Evolutionary conservation across 2,113 vertebrate genomes (phyloP).

Genomic region (Ariopsis seemanni): DNA sequence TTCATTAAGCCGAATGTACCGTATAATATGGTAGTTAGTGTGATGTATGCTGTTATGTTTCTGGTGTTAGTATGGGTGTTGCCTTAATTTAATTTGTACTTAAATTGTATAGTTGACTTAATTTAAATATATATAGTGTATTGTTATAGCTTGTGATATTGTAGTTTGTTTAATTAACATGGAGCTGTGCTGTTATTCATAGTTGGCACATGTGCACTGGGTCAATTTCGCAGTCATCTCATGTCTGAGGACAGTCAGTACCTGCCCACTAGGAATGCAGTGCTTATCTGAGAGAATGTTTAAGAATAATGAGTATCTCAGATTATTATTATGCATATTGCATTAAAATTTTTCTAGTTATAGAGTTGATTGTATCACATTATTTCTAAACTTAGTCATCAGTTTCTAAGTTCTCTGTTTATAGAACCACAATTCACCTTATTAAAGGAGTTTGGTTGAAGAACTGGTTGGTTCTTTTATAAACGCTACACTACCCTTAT

Average conservation of each 20-base stretch:
- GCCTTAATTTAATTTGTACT: not conserved
- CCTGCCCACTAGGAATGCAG: not conserved
- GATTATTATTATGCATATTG: not conserved
- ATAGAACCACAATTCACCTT: not conserved
- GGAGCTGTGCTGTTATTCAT: not conserved
- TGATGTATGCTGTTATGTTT: not conserved
- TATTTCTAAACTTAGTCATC: not conserved
- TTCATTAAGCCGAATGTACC: not conserved
- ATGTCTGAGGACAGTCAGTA: not conserved
- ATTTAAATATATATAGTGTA: not conserved
- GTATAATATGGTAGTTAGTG: not conserved
- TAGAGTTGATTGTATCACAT: not conserved
- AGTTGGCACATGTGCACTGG: not conserved
- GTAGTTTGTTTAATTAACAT: not conserved
- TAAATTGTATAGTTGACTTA: not conserved
- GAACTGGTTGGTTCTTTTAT: not conserved
- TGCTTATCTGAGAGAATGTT: not conserved
- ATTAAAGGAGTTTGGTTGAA: not conserved
- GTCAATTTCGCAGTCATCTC: not conserved
- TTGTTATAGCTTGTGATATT: not conserved
- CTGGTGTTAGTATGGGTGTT: not conserved
- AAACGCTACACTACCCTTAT: not conserved
- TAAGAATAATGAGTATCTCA: not conserved
- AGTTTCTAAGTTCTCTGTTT: not conserved
- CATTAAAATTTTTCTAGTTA: not conserved